Base-by-base conservation (phyloP, 2,888 invertebrate species). In the Carabus problematicus region DNA sequence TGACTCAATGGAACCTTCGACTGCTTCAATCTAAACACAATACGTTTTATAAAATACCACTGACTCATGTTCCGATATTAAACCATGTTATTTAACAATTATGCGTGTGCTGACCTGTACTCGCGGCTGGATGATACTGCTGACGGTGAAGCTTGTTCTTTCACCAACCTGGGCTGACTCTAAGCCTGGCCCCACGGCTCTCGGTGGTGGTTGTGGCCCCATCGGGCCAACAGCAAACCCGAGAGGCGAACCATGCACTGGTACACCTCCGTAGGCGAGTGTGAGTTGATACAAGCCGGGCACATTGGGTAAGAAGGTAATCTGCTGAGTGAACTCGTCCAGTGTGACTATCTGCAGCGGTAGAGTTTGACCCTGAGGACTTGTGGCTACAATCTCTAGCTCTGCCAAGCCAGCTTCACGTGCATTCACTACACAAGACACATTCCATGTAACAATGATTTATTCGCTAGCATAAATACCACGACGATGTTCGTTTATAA, bases 371-470 rank as follows among this genome's bases (percentile, higher is more conserved):
- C 95, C 95, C 29, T 92, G 88, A 19, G 97, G 94, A 73, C 94
- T 93, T 49, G 94, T 91, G 49, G 95, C 94, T 52, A 91, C 90
- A 2, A 96, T 92, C 78, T 94, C 95, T 58, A 97, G 80, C 75
- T 95, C 94, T 1, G 94, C 94, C 61, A 91, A 86, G 42, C 94
- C 95, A 42, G 92, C 93, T 76, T 91, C 92, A 77, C 89, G 91
- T 72, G 90, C 90, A 78, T 90, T 90, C 75, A 93, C 95, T 92
- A 79, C 14, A 82, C 80, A 64, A 72, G 45, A n/a, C n/a, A n/a
- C n/a, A n/a, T n/a, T n/a, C n/a, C n/a, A n/a, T n/a, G 12, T 3
- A 54, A 49, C 47, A 39, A 62, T 12, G 29, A 18, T 47, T 14
- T 9, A 60, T 60, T 29, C 9, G 42, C 42, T 8, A 42, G 42